Evolutionary conservation across 2,888 invertebrate species (phyloP), one percentile per base, ranked within the genome.

Genomic region (Plagodis pulveraria): DNA sequence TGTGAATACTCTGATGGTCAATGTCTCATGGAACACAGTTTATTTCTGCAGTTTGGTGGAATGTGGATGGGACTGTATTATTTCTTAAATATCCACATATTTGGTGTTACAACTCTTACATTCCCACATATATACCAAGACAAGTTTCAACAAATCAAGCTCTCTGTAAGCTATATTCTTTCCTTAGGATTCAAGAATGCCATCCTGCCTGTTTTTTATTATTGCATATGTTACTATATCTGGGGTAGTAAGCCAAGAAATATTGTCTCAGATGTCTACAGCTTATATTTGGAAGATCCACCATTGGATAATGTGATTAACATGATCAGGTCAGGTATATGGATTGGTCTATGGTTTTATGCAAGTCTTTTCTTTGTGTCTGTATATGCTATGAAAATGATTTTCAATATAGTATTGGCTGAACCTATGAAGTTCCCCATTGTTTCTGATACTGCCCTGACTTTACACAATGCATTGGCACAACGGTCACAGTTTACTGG

Each of bases 111-210:
- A 63, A 87, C 93, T 65, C 86, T 96, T 0, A 86, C 93, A 34
- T 97, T 96, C 77, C 94, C 96, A 7, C 94, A 95, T n/a, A 93
- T 96, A 11, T 95, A 96, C 63, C 95, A 95, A 80, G 93, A 94
- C 45, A 96, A 96, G 77, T 93, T 96, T 66, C 91, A 95, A 5
- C 94, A 95, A 74, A 91, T 96, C 12, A 95, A 95, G 74, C 84
- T 94, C 35, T 90, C 94, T 0, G 75, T 96, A 6, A 87, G 89
- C 49, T 81, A 89, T 4, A 90, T 95, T 38, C 67, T 96, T 6
- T 93, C 94, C 34, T 88, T 89, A 58, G 94, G 96, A 12, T 91
- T 95, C 61, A 77, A 83, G 43, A 91, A 91, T 65, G 94, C 96
- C 0, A 72, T 96, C 41, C 86, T 93, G 76, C 96, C 96, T 11